A percentile compares a stretch with the other conserved stretches of the same genome.
Conservation (phyloP, 2,888 invertebrate species). For the Apamea epomidion region DNA sequence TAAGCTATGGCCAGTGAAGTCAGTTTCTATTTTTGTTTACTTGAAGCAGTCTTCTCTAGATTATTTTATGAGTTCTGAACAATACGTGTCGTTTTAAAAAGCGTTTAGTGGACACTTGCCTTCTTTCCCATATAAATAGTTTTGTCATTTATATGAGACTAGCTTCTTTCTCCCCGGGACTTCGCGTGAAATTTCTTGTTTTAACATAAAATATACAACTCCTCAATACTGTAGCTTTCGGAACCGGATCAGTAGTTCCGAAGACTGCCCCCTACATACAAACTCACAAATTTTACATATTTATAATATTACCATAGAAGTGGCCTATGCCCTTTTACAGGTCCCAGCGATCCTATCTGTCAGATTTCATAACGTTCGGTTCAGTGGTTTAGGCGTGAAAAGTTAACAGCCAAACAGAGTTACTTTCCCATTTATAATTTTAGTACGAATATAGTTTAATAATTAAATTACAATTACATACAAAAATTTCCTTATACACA, state of each 20-base stretch:
- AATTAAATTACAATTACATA: neutral
- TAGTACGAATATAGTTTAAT: neutral
- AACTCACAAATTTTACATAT: neutral
- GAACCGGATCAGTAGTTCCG: neutral
- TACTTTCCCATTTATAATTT: neutral
- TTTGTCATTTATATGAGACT: neutral
- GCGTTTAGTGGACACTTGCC: too few relatives aligned
- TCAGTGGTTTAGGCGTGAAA: neutral
- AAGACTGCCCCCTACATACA: neutral
- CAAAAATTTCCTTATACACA: neutral
- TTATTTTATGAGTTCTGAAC: neutral
- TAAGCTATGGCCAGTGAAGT: conserved; percentile 11
- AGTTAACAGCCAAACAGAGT: neutral
- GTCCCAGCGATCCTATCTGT: neutral
- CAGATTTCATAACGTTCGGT: neutral
- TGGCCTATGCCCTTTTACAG: neutral
- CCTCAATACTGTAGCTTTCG: neutral
- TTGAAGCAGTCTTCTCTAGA: conserved; percentile 6
- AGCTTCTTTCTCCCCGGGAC: neutral
- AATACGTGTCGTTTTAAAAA: neutral
- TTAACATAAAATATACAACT: too few relatives aligned
- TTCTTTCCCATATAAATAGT: neutral
- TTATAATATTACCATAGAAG: neutral
- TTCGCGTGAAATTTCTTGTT: neutral
- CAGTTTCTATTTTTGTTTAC: conserved; percentile 18